Conservation (phyloP, 2,797 vertebrate genomes). For the Galaxias olidus region DNA sequence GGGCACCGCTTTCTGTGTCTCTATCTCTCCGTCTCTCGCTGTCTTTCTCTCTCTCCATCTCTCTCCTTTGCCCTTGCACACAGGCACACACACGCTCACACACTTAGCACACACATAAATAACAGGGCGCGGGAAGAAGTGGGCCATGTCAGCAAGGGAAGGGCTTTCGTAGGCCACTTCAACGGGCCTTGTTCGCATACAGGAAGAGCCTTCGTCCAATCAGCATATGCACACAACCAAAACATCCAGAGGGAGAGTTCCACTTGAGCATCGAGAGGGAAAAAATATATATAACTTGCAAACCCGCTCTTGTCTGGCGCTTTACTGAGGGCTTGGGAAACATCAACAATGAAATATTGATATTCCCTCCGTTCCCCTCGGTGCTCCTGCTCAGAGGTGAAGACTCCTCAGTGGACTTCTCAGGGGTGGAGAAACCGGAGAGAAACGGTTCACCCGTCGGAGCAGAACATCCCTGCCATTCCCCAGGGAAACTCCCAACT, state of each 20-base stretch:
- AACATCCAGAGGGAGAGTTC: slow-evolving; percentile 31
- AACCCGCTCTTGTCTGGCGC: slow-evolving; percentile 20
- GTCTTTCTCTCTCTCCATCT: background rate
- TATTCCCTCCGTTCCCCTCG: slow-evolving; percentile 10
- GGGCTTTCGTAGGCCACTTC: background rate
- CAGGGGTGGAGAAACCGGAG: too few species aligned
- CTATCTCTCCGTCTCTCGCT: background rate
- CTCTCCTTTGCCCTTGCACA: background rate
- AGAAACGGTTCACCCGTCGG: too few species aligned
- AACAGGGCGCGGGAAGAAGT: background rate
- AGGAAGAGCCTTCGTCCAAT: slow-evolving; percentile 8
- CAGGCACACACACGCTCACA: background rate
- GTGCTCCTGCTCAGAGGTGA: slow-evolving; percentile 17
- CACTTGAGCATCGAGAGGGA: slow-evolving; percentile 25
- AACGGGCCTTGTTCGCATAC: slow-evolving; percentile 9
- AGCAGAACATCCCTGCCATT: too few species aligned
- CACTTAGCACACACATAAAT: background rate
- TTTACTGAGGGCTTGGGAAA: slow-evolving; percentile 41
- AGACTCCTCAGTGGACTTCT: too few species aligned
- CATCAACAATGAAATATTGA: slow-evolving; percentile 42
- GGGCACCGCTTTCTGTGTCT: slow-evolving; percentile 20
- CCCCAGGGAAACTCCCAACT: too few species aligned
- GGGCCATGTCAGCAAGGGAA: slow-evolving; percentile 1
- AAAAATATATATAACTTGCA: slow-evolving; percentile 6
- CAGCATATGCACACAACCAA: slow-evolving; percentile 23